Percentiles rank a stretch among this genome's conserved stretches.
Conservation (phyloP, 2,113 vertebrate species). For the Pangasianodon gigas region DNA sequence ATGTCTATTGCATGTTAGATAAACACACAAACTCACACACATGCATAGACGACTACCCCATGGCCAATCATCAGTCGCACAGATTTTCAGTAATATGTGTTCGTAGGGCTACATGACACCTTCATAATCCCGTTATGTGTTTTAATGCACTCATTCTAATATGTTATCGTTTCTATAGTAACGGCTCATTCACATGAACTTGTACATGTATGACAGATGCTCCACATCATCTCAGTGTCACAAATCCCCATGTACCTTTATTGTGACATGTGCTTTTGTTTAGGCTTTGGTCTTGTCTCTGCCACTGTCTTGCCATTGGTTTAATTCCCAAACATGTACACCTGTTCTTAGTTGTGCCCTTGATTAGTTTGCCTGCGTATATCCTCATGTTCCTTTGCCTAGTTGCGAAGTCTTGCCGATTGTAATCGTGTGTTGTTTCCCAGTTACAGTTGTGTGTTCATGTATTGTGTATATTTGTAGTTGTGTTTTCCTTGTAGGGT, state of each 20-base stretch:
- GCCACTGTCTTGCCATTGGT: not conserved
- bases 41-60: not conserved
- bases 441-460: not conserved
- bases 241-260: no score
- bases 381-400: not conserved
- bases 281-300: not conserved
- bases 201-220: no score
- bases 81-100: no score
- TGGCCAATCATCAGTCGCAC: not conserved
- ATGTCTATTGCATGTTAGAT: not conserved
- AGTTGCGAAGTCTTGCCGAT: not conserved
- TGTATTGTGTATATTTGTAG: not conserved
- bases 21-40: not conserved
- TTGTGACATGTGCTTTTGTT: not conserved
- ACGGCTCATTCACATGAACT: no score
- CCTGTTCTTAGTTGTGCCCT: not conserved
- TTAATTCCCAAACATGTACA: not conserved
- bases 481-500: not conserved
- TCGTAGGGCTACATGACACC: not conserved
- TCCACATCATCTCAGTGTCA: no score
- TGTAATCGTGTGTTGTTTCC: not conserved
- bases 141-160: no score
- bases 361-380: not conserved
- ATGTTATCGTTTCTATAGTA: not conserved
- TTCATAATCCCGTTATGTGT: not conserved